A percentile compares a stretch with the other conserved stretches of the same genome.
Evolutionary conservation across 2,113 vertebrate species (phyloP).

Genomic region (Aix galericulata): DNA sequence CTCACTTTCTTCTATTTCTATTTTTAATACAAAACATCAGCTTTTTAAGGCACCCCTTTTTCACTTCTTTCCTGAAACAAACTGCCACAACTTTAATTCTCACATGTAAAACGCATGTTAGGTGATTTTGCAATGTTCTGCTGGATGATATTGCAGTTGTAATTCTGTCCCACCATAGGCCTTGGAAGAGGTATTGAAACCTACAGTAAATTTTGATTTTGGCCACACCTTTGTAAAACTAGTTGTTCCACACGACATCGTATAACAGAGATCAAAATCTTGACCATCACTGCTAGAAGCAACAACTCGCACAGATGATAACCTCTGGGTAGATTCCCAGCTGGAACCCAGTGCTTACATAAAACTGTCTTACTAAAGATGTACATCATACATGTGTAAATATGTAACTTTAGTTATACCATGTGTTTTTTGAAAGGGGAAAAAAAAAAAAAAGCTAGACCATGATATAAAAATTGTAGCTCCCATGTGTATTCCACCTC

Average conservation of each 20-base stretch:
- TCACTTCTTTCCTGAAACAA: background rate
- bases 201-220: background rate
- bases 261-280: constrained; percentile 29
- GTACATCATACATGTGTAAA: rapidly evolving
- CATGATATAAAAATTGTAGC: rapidly evolving
- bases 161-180: background rate
- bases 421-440: rapidly evolving
- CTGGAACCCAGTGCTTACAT: background rate
- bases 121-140: background rate
- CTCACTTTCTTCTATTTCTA: background rate
- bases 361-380: background rate
- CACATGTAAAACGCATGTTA: background rate
- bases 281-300: constrained; percentile 2
- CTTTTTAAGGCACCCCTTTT: rapidly evolving
- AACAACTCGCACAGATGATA: background rate
- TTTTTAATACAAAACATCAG: background rate
- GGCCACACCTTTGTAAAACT: constrained; percentile 50
- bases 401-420: rapidly evolving
- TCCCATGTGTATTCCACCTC: background rate
- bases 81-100: background rate
- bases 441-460: background rate
- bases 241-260: background rate
- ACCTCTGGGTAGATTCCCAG: background rate
- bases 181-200: background rate
- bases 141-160: background rate